phyloP scores from a whole-genome alignment of 2,113 vertebrate genomes.

The Eulemur macaco region DNA sequence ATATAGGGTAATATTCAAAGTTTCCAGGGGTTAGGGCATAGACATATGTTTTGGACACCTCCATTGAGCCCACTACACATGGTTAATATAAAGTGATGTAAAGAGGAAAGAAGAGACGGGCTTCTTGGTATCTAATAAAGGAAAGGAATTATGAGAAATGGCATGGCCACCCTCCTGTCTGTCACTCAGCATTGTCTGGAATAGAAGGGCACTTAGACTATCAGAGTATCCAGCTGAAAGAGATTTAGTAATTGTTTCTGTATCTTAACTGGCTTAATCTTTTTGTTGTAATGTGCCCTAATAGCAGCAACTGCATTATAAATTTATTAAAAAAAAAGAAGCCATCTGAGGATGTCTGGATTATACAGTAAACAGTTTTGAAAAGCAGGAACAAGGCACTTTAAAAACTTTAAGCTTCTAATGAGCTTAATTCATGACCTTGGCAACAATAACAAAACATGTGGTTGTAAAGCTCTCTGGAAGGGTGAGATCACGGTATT shows the following conservation, averaged over 20 bases:
- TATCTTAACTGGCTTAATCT: constrained; percentile 1
- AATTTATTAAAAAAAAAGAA: neutral
- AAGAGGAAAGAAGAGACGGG: neutral
- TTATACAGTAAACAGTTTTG: constrained; percentile 13
- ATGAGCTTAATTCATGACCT: constrained; percentile 49
- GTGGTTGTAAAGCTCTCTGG: neutral
- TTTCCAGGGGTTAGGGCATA: neutral
- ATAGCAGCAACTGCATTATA: neutral
- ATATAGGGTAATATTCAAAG: neutral
- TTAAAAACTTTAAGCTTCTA: constrained; percentile 15
- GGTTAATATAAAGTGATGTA: neutral
- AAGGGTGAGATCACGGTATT: neutral
- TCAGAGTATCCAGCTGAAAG: neutral
- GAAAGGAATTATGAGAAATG: neutral
- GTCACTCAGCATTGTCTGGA: neutral
- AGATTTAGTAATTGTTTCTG: neutral
- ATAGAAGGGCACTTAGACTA: neutral
- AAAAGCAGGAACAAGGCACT: neutral
- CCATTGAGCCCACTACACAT: neutral
- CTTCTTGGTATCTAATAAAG: neutral
- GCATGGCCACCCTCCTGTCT: fast-evolving
- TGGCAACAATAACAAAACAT: neutral
- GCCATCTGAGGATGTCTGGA: neutral
- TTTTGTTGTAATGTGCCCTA: constrained; percentile 1
- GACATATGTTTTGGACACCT: neutral